A percentile compares a stretch with the other conserved stretches of the same genome.
Evolutionary conservation across 2,888 invertebrate species (phyloP).

Genomic region (Harpalus rufipes): DNA sequence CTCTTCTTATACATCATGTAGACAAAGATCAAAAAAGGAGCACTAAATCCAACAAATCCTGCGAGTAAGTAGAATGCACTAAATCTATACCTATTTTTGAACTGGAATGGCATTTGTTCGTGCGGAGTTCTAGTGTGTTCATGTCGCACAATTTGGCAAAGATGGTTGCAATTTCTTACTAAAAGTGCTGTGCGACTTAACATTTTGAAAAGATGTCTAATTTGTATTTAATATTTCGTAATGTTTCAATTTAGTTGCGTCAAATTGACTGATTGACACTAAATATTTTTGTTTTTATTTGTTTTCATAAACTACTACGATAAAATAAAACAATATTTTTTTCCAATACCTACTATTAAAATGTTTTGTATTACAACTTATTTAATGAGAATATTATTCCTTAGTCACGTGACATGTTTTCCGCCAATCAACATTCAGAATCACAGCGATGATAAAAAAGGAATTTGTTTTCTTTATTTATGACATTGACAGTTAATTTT

Average conservation of each 20-base stretch:
- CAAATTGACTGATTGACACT: background rate
- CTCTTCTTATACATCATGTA: conserved; percentile 5
- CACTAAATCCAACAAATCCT: background rate
- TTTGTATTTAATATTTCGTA: background rate
- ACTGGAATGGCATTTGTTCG: conserved; percentile 7
- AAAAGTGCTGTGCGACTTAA: background rate
- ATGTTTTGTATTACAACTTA: too few relatives aligned
- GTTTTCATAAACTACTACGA: background rate
- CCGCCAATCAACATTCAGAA: too few relatives aligned
- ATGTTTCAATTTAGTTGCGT: background rate
- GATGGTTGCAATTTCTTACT: background rate
- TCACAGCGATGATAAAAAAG: too few relatives aligned
- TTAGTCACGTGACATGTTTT: too few relatives aligned
- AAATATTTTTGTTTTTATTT: background rate
- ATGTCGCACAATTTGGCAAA: background rate
- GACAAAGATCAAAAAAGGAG: conserved; percentile 7
- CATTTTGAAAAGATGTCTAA: background rate
- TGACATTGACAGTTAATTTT: too few relatives aligned
- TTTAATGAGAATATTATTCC: too few relatives aligned
- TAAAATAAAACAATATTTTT: too few relatives aligned
- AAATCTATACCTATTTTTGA: conserved; percentile 1
- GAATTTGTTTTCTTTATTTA: too few relatives aligned
- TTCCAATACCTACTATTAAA: background rate
- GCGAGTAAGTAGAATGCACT: background rate
- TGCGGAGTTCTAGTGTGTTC: background rate